Conservation (phyloP, 2,797 vertebrate species). For the Neomorphus geoffroyi region DNA sequence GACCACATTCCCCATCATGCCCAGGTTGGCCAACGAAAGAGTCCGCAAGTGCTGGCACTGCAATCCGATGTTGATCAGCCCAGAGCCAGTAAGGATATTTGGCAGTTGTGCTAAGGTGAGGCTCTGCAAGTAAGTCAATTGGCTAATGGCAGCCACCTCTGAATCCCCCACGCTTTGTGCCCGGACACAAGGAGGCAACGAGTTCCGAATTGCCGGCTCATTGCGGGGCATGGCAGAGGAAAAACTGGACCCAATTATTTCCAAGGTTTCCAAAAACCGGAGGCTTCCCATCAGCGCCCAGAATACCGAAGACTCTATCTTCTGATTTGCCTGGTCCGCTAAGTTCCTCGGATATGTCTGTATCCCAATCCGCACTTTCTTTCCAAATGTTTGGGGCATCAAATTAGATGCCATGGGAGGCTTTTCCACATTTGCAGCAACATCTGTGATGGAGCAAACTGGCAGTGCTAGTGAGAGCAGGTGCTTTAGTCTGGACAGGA, state of each 20-base stretch:
- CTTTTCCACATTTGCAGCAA: slow-evolving; percentile 63
- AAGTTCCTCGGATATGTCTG: slow-evolving; percentile 75
- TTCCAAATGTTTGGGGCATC: slow-evolving; percentile 84
- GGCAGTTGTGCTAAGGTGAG: slow-evolving; percentile 93
- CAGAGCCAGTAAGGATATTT: slow-evolving; percentile 87
- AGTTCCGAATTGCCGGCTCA: slow-evolving; percentile 90
- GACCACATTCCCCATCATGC: slow-evolving; percentile 89
- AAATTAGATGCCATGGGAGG: slow-evolving; percentile 58
- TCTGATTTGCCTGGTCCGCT: slow-evolving; percentile 67
- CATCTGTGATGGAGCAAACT: slow-evolving; percentile 86
- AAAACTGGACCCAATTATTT: slow-evolving; percentile 92
- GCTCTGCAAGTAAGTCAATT: slow-evolving; percentile 81
- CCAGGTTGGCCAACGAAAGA: slow-evolving; percentile 92
- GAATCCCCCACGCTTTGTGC: slow-evolving; percentile 85
- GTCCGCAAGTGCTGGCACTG: slow-evolving; percentile 84
- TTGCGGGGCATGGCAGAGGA: slow-evolving; percentile 93
- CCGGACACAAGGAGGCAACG: slow-evolving; percentile 87
- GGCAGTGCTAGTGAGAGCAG: slow-evolving; percentile 89
- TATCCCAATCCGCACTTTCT: slow-evolving; percentile 85
- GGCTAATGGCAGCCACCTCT: slow-evolving; percentile 87
- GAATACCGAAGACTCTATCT: slow-evolving; percentile 76
- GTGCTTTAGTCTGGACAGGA: slow-evolving; percentile 81
- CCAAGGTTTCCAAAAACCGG: slow-evolving; percentile 84
- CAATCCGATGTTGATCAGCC: slow-evolving; percentile 83
- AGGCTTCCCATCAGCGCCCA: slow-evolving; percentile 83